phyloP scores from a whole-genome alignment of 2,113 vertebrate species.

The Ammodytes marinus region DNA sequence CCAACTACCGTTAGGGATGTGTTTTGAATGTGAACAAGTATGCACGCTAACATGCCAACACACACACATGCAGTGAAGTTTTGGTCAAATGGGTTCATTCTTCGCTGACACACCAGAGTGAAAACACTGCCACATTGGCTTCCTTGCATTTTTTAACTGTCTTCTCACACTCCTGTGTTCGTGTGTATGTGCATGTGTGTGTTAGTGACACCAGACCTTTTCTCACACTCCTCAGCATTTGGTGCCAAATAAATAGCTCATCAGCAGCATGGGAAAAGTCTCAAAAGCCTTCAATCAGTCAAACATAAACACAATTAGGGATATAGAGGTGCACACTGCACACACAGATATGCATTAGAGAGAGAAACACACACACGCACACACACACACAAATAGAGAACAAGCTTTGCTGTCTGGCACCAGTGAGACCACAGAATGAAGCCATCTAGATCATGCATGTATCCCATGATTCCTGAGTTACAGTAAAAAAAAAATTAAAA shows the following conservation, averaged over 20 bases:
- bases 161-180: conserved; percentile 19
- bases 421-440: conserved; percentile 38
- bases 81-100: conserved; percentile 38
- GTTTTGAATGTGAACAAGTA: conserved; percentile 38
- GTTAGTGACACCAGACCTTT: conserved; percentile 10
- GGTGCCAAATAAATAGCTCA: conserved; percentile 52
- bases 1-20: not conserved
- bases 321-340: not conserved
- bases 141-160: conserved; percentile 26
- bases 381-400: conserved; percentile 1
- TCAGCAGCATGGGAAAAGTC: conserved; percentile 52
- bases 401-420: conserved; percentile 27
- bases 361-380: not conserved
- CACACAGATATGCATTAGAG: not conserved
- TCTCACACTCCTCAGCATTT: conserved; percentile 52
- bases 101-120: conserved; percentile 20
- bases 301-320: conserved; percentile 1
- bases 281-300: conserved; percentile 44
- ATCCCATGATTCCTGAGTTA: conserved; percentile 5
- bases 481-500: conserved; percentile 11
- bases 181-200: not conserved
- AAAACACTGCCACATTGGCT: conserved; percentile 54
- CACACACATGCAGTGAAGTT: not conserved
- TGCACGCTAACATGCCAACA: not conserved
- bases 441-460: conserved; percentile 19